Conservation (phyloP, 1,140 invertebrate genomes). For the Cataglyphis hispanica region DNA sequence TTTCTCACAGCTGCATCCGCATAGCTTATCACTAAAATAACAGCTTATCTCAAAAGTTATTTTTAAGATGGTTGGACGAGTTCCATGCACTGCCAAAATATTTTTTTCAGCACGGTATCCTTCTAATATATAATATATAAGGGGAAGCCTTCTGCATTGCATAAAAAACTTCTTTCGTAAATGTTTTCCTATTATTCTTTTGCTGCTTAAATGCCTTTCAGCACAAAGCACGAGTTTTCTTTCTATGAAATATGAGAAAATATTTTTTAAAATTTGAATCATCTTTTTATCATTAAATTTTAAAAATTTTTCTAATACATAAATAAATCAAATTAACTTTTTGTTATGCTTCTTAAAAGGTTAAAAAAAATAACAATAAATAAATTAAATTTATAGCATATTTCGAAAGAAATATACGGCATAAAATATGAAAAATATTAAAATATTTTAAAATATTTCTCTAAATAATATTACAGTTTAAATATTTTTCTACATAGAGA, state of each 20-base stretch:
- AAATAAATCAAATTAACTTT: neutral
- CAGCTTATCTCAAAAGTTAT: conserved; percentile 30
- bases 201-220: neutral
- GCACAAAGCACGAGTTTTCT: neutral
- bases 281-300: neutral
- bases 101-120: neutral
- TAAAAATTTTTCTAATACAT: neutral
- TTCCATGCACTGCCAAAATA: conserved; percentile 61
- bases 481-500: neutral
- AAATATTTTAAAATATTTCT: conserved; percentile 1
- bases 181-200: conserved; percentile 47
- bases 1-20: conserved; percentile 45
- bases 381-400: neutral
- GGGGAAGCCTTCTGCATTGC: neutral
- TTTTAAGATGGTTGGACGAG: conserved; percentile 66
- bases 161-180: neutral
- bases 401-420: no score
- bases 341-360: neutral
- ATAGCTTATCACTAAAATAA: conserved; percentile 60
- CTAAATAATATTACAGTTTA: conserved; percentile 7
- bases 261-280: neutral
- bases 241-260: neutral
- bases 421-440: no score
- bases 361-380: neutral
- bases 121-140: neutral